Conservation (phyloP, 2,888 invertebrate genomes). For the Tryphoninae sp. region DNA sequence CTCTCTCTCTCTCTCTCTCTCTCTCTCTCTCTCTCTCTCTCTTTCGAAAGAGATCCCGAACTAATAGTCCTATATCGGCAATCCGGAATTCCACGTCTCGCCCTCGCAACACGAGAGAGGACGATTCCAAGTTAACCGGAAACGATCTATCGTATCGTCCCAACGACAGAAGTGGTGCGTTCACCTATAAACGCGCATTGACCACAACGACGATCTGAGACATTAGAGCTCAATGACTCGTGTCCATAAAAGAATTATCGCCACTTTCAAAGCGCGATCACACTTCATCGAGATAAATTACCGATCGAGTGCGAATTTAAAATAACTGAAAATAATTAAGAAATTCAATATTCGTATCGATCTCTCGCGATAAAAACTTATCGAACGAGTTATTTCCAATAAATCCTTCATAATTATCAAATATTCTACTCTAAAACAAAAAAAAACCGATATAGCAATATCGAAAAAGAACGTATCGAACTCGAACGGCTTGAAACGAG, state of each 20-base stretch:
- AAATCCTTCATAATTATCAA: too few relatives aligned
- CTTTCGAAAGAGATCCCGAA: slow-evolving; percentile 62
- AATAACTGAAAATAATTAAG: too few relatives aligned
- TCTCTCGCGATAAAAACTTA: too few relatives aligned
- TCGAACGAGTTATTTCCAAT: too few relatives aligned
- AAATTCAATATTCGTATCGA: too few relatives aligned
- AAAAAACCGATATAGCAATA: background rate
- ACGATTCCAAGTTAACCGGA: slow-evolving; percentile 53
- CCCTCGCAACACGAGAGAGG: slow-evolving; percentile 38
- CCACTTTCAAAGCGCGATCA: background rate
- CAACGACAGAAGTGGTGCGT: slow-evolving; percentile 22
- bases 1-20: background rate
- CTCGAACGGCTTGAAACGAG: slow-evolving; percentile 26
- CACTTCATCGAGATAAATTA: background rate
- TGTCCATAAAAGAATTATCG: background rate
- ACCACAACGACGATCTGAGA: background rate
- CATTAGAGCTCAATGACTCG: background rate
- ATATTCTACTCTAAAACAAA: too few relatives aligned
- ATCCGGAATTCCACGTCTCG: slow-evolving; percentile 65
- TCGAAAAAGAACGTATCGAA: background rate
- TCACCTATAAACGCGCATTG: slow-evolving; percentile 24
- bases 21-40: too few relatives aligned
- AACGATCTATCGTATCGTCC: slow-evolving; percentile 43
- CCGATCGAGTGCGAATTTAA: too few relatives aligned
- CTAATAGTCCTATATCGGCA: slow-evolving; percentile 69